Conservation (phyloP, 2,888 invertebrate genomes). For the Neoitamus cyanurus region DNA sequence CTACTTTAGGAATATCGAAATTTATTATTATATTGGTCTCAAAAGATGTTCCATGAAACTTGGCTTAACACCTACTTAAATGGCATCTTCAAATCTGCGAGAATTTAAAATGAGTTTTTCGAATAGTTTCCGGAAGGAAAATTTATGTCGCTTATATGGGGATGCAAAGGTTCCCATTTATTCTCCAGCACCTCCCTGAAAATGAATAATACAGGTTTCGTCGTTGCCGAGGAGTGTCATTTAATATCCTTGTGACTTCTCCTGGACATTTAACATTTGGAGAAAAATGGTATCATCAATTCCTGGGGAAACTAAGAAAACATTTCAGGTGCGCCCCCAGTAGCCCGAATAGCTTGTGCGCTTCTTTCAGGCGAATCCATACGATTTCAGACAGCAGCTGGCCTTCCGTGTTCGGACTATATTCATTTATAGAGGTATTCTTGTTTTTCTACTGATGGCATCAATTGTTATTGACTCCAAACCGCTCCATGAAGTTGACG, state of each 20-base stretch:
- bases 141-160: background rate
- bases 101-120: background rate
- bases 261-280: background rate
- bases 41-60: background rate
- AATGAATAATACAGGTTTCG: background rate
- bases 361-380: background rate
- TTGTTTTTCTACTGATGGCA: background rate
- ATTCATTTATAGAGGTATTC: background rate
- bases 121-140: background rate
- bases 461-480: background rate
- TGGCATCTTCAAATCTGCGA: background rate
- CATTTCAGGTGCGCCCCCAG: background rate
- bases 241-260: background rate
- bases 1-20: too few species aligned
- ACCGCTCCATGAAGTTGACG: background rate
- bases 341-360: background rate
- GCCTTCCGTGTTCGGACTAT: background rate
- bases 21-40: too few species aligned
- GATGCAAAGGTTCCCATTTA: background rate
- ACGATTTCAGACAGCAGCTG: background rate
- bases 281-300: background rate
- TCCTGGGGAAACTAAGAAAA: background rate
- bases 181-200: background rate
- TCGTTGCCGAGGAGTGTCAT: background rate
- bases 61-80: background rate